phyloP scores from a whole-genome alignment of 1,140 invertebrate species.

The Caenorhabditis latens region DNA sequence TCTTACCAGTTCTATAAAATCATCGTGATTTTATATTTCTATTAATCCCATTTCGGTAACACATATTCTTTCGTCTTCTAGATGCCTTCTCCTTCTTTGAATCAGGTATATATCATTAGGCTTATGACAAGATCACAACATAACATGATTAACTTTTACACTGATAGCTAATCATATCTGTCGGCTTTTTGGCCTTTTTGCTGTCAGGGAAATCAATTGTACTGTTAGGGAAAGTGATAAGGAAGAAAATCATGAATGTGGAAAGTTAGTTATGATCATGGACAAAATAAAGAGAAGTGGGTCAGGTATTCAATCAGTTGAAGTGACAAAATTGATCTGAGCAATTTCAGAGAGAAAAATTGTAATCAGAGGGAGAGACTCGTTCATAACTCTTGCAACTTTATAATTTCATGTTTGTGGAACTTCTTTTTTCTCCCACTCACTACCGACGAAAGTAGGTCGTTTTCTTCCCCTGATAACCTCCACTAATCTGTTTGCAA shows the following conservation, averaged over 20 bases:
- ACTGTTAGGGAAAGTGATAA: background rate
- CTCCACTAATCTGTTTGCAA: conserved; percentile 33
- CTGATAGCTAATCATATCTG: conserved; percentile 19
- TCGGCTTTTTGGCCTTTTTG: background rate
- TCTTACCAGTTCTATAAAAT: background rate
- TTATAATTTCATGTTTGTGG: background rate
- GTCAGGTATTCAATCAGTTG: too few species aligned
- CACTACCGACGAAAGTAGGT: background rate
- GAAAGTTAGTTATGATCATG: background rate
- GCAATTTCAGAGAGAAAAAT: background rate
- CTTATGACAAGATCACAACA: conserved; percentile 8
- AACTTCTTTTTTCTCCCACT: background rate
- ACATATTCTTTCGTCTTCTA: background rate
- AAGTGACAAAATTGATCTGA: too few species aligned
- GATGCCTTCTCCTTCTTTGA: background rate
- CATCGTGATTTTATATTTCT: background rate
- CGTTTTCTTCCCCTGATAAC: conserved; percentile 13
- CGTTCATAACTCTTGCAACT: too few species aligned
- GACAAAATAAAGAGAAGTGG: background rate
- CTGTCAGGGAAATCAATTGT: background rate
- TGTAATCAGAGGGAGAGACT: background rate
- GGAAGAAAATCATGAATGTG: background rate
- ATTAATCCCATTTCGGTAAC: background rate
- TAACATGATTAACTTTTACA: conserved; percentile 45
- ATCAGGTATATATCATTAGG: conserved; percentile 37